Evolutionary conservation across 2,797 vertebrate genomes (phyloP), one percentile per base, ranked within the genome.

Genomic region (Intellagama lesueurii): DNA sequence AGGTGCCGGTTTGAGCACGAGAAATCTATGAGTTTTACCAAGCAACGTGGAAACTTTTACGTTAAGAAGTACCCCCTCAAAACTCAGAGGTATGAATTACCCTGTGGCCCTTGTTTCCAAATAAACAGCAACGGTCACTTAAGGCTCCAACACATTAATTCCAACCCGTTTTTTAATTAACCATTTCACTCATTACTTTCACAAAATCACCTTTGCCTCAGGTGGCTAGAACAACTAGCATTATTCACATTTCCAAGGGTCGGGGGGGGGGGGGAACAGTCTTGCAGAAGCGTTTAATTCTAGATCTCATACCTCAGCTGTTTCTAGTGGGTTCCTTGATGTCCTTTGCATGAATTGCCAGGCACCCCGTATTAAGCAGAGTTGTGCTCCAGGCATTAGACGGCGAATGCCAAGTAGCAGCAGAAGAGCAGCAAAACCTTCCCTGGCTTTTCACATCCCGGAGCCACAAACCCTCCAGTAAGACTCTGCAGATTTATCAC

Each of bases 381-480:
- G 73, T 14, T 60, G 14, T 28, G 7, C 4, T 70, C 64, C 35
- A n/a, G 24, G 7, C 3, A 8, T 35, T 4, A 68, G 68, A 44
- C 0, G 0, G 0, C 5, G 52, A 81, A 0, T 83, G 73, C 32
- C 87, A 28, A 17, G 86, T 0, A 85, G 64, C 5, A 52, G 7
- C 64, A 85, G 28, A 82, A 80, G 40, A 56, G 0, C 16, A 69
- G 17, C 12, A 0, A 2, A 26, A 8, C 52, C 64, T 81, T 24
- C 70, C 56, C 3, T 35, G 30, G 14, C 44, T 6, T 70, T 83
- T 91, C 70, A 12, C 79, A 32, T 83, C 7, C 19, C 44, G 49
- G 0, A 3, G 7, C 35, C 80, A 24, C 16, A 64, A 87, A 70
- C 47, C 0, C 0, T 24, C 52, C 0, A 2, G 11, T 84, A n/a